Evolutionary conservation across 2,113 vertebrate genomes (phyloP), one percentile per base, ranked within the genome.

Genomic region (Stigmatopora nigra): DNA sequence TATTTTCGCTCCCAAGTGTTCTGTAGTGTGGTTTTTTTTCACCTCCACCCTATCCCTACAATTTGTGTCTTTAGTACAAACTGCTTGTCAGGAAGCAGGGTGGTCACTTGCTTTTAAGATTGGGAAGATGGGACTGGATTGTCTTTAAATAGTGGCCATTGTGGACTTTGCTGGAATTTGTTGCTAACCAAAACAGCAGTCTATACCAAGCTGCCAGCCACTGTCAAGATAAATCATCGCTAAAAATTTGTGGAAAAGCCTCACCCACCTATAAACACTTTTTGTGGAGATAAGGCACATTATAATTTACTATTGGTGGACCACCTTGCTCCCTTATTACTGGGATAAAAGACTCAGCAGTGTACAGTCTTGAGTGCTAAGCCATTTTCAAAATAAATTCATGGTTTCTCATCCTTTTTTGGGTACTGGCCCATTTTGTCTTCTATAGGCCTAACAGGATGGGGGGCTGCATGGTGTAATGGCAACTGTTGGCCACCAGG

Each of bases 321-420:
- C 82, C 90, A 88, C 89, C 89, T 84, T 88, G 89, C 92, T 90
- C 89, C 92, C 88, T 86, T 78, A 77, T 90, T 90, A 88, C 92
- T 89, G 88, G 67, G 92, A 93, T 92, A 83, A 87, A 91, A 65
- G 89, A 92, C 86, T 89, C 25, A 31, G 89, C 92, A 90, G 90
- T 95, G 94, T 95, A 94, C 93, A 94, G 93, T 94, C 93, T 61
- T 93, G 94, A 93, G 90, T 92, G 92, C 90, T 93, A 93, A 95
- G 92, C 90, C 91, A 92, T 91, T 86, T 86, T 76, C 78, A 75
- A 78, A 88, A 84, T 81, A 87, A 86, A 56, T 80, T 80, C 77
- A 77, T 67, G 73, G 79, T 82, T 89, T 84, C 71, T 87, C 22
- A 92, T 91, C 93, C 92, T 92, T 90, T 92, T 88, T 90, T 91